Conservation (phyloP, 2,113 vertebrate species). For the Oryzias javanicus region DNA sequence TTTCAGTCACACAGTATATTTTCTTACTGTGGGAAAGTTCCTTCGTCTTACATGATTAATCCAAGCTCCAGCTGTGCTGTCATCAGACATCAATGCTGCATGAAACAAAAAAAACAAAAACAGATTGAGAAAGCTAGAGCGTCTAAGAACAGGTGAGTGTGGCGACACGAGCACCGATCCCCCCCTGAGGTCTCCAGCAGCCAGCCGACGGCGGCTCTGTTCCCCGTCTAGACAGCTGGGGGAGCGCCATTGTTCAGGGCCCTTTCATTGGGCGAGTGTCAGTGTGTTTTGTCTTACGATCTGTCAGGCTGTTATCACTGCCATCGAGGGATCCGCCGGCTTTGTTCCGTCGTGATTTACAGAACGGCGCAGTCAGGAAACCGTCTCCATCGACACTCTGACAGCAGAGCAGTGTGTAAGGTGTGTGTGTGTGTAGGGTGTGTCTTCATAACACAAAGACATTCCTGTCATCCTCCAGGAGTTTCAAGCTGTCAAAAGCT, state of each 20-base stretch:
- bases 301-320: conserved; percentile 49
- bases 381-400: conserved; percentile 47
- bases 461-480: conserved; percentile 28
- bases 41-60: no score
- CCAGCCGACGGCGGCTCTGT: conserved; percentile 34
- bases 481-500: conserved; percentile 42
- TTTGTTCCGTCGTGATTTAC: conserved; percentile 59
- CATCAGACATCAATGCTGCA: conserved; percentile 43
- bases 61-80: conserved; percentile 30
- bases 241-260: conserved; percentile 54
- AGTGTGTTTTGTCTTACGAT: conserved; percentile 14
- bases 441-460: conserved; percentile 41
- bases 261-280: conserved; percentile 13
- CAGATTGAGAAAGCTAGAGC: not conserved
- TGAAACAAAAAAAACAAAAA: conserved; percentile 36
- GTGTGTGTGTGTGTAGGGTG: not conserved
- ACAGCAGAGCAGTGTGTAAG: conserved; percentile 3
- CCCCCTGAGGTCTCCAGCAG: conserved; percentile 47
- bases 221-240: conserved; percentile 61
- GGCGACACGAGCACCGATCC: conserved; percentile 43
- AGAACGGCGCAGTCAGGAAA: conserved; percentile 42
- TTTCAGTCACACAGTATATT: no score
- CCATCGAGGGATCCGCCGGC: conserved; percentile 44
- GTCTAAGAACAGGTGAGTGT: conserved; percentile 61
- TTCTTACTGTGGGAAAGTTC: no score